phyloP scores from a whole-genome alignment of 2,797 vertebrate genomes.

The Phoxinus dragarum region DNA sequence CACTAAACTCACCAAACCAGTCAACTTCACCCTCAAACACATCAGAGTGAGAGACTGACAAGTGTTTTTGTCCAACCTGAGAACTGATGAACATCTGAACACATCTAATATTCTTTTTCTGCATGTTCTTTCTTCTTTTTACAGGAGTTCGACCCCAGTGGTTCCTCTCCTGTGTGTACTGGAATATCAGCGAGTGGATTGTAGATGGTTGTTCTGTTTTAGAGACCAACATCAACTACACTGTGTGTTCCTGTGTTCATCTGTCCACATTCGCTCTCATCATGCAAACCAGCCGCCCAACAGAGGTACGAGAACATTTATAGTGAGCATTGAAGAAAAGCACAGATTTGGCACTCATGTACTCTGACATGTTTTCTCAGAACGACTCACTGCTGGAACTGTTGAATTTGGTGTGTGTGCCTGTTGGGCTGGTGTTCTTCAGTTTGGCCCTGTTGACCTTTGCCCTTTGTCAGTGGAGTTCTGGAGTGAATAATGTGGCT shows the following conservation, averaged over 20 bases:
- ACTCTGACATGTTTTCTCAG: slow-evolving; percentile 16
- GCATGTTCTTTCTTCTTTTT: not conserved
- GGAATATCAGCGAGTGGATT: slow-evolving; percentile 16
- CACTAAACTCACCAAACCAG: slow-evolving; percentile 29
- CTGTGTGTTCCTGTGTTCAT: slow-evolving; percentile 18
- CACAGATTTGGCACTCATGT: no score
- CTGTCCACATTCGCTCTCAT: not conserved
- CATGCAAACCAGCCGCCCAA: not conserved
- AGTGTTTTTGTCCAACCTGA: not conserved
- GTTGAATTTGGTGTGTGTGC: slow-evolving; percentile 69
- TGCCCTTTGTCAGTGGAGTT: not conserved
- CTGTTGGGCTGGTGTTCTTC: slow-evolving; percentile 72
- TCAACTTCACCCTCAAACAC: slow-evolving; percentile 51
- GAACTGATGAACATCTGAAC: no score
- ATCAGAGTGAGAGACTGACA: not conserved
- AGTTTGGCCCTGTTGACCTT: slow-evolving; percentile 67
- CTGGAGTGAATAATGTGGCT: slow-evolving; percentile 1
- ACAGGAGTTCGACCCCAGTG: not conserved
- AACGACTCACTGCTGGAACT: slow-evolving; percentile 58
- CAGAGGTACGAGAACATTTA: not conserved
- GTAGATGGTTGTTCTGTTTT: slow-evolving; percentile 14
- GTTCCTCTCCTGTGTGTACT: slow-evolving; percentile 14
- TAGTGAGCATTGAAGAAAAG: no score
- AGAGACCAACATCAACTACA: not conserved
- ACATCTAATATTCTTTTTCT: not conserved